Base-by-base conservation (phyloP, 2,888 invertebrate genomes). In the Liposcelis brunnea region DNA sequence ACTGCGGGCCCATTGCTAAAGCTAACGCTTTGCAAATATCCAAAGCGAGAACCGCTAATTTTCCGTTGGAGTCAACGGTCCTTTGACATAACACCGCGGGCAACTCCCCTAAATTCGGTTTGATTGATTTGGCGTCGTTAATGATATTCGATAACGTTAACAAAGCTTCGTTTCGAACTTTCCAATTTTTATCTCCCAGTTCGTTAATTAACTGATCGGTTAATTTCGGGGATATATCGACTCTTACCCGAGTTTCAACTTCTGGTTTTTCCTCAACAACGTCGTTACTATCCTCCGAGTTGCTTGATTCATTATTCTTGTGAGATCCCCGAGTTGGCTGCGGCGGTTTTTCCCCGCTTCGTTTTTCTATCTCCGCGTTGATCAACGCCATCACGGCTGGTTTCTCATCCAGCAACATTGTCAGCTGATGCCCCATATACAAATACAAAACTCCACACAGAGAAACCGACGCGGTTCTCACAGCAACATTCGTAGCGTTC, bases 171-270 rank as follows among this genome's bases (percentile, higher is more conserved):
- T 76, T 78, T 47, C 84, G 70, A 4, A 71, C 70, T 70, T 94
- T 94, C 94, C 94, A 95, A 64, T 87, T 87, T 63, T 87, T 90
- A 61, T 91, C 89, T 16, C 75, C 71, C 53, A 91, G 69, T 62
- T 93, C 87, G 6, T 72, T 75, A 2, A 93, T 63, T 1, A 94
- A 64, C 0, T 76, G 64, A 52, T 86, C 84, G 0, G 87, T 89
- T 50, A 94, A 80, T 54, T 82, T 80, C 2, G 74, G 70, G 47
- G 84, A 79, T 51, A 93, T 81, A 59, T 91, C 90, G 1, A 78
- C 74, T 36, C 84, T 68, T 1, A 89, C 78, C 7, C 87, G 61
- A 14, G 75, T 65, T 63, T 91, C 90, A 75, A 4, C 72, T 65
- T 52, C 71, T 72, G 0, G 56, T 51, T 48, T 45, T 57, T 14